A percentile compares a stretch with the other conserved stretches of the same genome.
These are phyloP conservation scores for Pandemis heparana DNA, from an alignment of 2,888 invertebrate genomes.

Conservation along the genomic window DNA sequence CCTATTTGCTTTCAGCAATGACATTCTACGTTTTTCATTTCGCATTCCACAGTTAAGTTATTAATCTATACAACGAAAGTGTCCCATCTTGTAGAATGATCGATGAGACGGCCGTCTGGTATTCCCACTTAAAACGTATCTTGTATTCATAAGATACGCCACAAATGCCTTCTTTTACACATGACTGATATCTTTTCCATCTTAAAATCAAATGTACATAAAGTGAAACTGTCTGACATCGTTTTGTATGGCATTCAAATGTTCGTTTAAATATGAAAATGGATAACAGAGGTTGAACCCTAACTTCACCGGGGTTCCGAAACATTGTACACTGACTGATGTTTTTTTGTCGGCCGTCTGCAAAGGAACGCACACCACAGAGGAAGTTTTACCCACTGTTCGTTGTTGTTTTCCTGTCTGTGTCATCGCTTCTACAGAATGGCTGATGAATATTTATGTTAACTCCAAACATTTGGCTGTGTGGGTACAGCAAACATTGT, in stretches of 20 bases:
- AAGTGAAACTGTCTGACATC: constrained; percentile 17
- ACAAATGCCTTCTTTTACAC: constrained; percentile 22
- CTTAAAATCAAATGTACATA: constrained; percentile 20
- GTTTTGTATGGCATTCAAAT: constrained; percentile 16
- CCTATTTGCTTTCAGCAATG: background rate
- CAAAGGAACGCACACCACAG: constrained; percentile 51
- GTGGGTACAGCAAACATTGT: constrained; percentile 43
- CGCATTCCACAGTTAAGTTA: constrained; percentile 22
- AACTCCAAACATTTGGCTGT: constrained; percentile 44
- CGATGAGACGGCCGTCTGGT: constrained; percentile 27
- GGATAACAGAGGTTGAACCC: constrained; percentile 24
- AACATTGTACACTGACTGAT: constrained; percentile 40
- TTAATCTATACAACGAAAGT: constrained; percentile 35
- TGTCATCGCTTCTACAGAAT: constrained; percentile 55
- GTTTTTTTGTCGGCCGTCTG: constrained; percentile 34
- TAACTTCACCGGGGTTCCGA: constrained; percentile 21
- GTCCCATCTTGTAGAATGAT: constrained; percentile 31
- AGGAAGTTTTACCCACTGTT: constrained; percentile 58
- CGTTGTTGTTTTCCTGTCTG: constrained; percentile 64
- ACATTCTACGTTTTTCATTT: constrained; percentile 18
- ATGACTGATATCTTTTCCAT: constrained; percentile 29
- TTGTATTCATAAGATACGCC: constrained; percentile 39
- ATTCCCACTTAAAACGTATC: constrained; percentile 33
- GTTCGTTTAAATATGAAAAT: constrained; percentile 26
- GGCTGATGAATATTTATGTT: constrained; percentile 50